phyloP scores from a whole-genome alignment of 2,888 invertebrate species.

The Cryptophagus acutangulus region DNA sequence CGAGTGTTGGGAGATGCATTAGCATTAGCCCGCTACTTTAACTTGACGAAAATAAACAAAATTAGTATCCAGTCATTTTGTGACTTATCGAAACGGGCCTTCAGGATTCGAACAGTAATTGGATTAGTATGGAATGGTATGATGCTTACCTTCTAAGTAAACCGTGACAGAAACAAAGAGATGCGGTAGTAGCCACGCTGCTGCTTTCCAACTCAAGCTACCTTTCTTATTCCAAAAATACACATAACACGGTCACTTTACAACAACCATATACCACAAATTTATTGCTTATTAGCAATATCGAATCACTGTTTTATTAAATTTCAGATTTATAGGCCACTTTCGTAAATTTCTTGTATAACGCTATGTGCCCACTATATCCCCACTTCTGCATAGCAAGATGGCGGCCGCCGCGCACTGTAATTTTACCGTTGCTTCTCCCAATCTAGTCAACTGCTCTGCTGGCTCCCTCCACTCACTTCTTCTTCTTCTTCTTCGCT shows the following conservation, averaged over 20 bases:
- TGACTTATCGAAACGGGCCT: too few species aligned
- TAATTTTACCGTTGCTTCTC: slow-evolving; percentile 41
- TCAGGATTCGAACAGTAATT: too few species aligned
- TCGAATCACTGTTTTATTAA: slow-evolving; percentile 37
- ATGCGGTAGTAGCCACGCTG: slow-evolving; percentile 49
- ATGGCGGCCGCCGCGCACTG: slow-evolving; percentile 47
- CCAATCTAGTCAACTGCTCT: slow-evolving; percentile 21
- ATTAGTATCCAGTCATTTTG: too few species aligned
- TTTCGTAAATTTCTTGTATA: slow-evolving; percentile 44
- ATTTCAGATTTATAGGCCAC: slow-evolving; percentile 41
- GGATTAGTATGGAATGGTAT: neutral
- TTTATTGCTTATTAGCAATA: too few species aligned
- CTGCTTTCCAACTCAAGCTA: slow-evolving; percentile 41
- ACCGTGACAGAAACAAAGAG: slow-evolving; percentile 47
- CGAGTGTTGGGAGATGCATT: too few species aligned
- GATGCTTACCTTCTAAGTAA: slow-evolving; percentile 41
- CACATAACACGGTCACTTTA: slow-evolving; percentile 43
- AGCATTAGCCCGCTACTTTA: slow-evolving; percentile 18
- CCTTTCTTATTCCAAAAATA: slow-evolving; percentile 42
- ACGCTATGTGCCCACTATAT: slow-evolving; percentile 46
- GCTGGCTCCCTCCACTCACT: neutral
- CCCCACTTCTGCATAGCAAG: slow-evolving; percentile 48
- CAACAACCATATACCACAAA: slow-evolving; percentile 32
- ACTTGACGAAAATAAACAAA: neutral
- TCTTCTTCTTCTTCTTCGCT: slow-evolving; percentile 18